Base-by-base conservation (phyloP, 2,113 vertebrate species). In the Thomomys bottae region DNA sequence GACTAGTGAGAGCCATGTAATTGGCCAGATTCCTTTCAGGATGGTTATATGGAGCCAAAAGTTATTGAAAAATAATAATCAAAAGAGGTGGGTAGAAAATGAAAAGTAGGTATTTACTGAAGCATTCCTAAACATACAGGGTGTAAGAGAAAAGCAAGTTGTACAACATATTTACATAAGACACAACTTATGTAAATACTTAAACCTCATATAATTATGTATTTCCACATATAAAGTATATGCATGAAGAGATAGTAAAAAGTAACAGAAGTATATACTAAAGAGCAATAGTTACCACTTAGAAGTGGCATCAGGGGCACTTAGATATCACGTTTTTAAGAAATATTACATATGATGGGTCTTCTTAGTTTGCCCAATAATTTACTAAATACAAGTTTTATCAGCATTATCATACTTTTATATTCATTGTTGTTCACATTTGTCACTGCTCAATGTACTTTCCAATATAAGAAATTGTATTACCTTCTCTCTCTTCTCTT, bases 101-200 rank as follows among this genome's bases (percentile, higher is more conserved):
- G 17, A 93, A 82, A 70, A 20, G 36, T 38, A 75, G 82, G 71
- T 23, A 81, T 80, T 80, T 70, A 79, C 21, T 88, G 26, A 92
- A 86, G 32, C 88, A 14, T 12, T 88, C 70, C 73, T 79, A 49
- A n/a, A 88, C 36, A 66, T 34, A 23, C n/a, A 81, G 76, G 34
- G 63, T 64, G 79, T n/a, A 36, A 68, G 24, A 63, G 81, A 87
- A 75, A 86, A 68, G 63, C 66, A 92, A 90, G 32, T 8, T 87
- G 64, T 8, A 93, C 86, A 88, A 87, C 20, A 85, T 24, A 59
- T 32, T 28, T 26, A 66, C 26, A 84, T 77, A 80, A 89, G 34
- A 90, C n/a, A 87, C 9, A 73, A 72, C 71, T 93, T 68, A 75
- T 72, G 67, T 38, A 88, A 92, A 94, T 66, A 76, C 54, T 66